Base-by-base conservation (phyloP, 30 jellyfish, hydroid and myxozoan genomes). In the Cassiopea xamachana region DNA sequence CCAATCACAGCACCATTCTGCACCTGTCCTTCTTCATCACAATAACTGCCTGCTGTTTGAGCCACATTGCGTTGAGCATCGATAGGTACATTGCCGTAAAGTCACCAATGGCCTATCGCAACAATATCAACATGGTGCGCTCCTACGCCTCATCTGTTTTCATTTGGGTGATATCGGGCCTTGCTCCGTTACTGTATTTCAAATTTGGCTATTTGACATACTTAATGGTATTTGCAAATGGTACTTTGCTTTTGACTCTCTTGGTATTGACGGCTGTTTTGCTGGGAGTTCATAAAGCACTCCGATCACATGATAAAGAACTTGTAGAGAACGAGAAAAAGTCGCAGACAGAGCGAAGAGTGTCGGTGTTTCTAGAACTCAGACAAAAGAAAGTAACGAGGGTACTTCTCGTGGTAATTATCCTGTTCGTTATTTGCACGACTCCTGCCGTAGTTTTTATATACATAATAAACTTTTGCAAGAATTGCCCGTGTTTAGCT, bases 11-110 rank as follows among this genome's bases (percentile, higher is more conserved):
- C 73, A 62, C 46, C 49, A 9, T 73, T 39, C 84, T 92, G 60
- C 97, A 92, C 45, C 15, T 85, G 39, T 79, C 91, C 17, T 92
- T 82, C 81, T 86, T 92, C 76, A 85, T 85, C n/a, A 79, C 94
- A 10, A 50, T 60, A 5, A 86, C 97, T 1, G 97, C 93, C 7
- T 82, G 94, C 76, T 74, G 91, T 51, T 73, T 92, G 17, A 92
- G 94, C 68, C 82, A 83, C 43, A 64, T 73, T 17, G 97, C 92
- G 0, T 69, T 92, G 48, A 82, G 88, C 44, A 79, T 92, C 78
- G 97, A 92, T 58, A 59, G 97, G 39, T 92, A 84, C 89, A 61
- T 92, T 46, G 97, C 97, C 1, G 88, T 92, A 14, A 69, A 89
- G 47, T 79, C 67, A 9, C 94, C 97, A 1, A 92, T 92, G 82